Evolutionary conservation across 1,140 invertebrate species (phyloP), one percentile per base, ranked within the genome.

Genomic region (Proctacanthus coquilletti): DNA sequence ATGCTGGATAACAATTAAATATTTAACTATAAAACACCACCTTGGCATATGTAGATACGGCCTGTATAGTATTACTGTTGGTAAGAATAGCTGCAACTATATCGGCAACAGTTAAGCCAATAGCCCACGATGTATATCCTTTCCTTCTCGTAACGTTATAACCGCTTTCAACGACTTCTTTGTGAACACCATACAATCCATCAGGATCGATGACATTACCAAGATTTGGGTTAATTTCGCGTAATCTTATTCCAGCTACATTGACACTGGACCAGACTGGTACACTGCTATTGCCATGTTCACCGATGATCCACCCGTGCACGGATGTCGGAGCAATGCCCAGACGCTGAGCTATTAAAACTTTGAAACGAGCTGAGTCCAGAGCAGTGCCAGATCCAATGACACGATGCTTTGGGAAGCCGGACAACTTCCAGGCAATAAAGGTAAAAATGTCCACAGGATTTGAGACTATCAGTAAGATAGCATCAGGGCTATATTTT

Each of bases 211-310:
- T n/a, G n/a, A n/a, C n/a, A n/a, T n/a, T n/a, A n/a, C 81, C 83
- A 18, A 84, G 63, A 11, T 69, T 56, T 3, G 74, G 70, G 50
- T 84, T 74, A 2, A 87, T 45, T 44, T 85, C 79, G 29, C 69
- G 66, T 3, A 89, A 61, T 17, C 75, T 69, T 4, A 87, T 80
- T 5, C 85, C 85, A 20, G 81, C 84, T 2, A 91, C 70, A 54
- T 87, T 89, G 5, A 88, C 83, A n/a, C 80, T 76, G 18, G 84
- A 88, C 87, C 87, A 93, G 3, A 92, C 78, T 1, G 85, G 80
- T 42, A 92, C 86, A 47, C 77, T 80, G 1, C 70, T 70, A 40
- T 78, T 72, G 2, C 82, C 82, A 48, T 86, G 83, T 54, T 86
- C 82, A 9, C 83, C 80, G 46, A 93, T 84, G 45, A 93, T 80